Conservation (phyloP, 2,888 invertebrate species). For the Thereva unica region DNA sequence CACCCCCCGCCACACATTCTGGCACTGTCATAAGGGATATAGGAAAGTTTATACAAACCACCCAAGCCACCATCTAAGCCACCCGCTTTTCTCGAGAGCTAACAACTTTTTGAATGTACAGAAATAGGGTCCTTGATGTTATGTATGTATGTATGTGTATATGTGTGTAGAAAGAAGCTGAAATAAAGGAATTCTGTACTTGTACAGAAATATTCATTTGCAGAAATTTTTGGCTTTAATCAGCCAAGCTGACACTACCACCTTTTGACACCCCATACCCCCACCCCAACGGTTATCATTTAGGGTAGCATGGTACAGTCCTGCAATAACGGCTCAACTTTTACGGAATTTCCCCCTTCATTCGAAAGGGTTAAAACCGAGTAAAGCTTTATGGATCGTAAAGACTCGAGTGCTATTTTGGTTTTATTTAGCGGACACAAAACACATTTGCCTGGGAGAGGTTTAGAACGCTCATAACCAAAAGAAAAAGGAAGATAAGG, state of each 20-base stretch:
- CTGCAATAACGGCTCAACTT: slow-evolving; percentile 1
- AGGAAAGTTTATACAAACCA: slow-evolving; percentile 13
- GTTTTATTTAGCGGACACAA: slow-evolving; percentile 42
- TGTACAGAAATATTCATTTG: slow-evolving; percentile 39
- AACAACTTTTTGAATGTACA: slow-evolving; percentile 34
- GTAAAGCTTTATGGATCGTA: slow-evolving; percentile 43
- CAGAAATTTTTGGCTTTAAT: slow-evolving; percentile 40
- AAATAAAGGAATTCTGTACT: slow-evolving; percentile 34
- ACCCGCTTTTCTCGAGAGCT: slow-evolving; percentile 6
- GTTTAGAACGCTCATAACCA: slow-evolving; percentile 11
- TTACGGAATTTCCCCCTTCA: slow-evolving; percentile 7
- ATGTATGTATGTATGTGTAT: background rate
- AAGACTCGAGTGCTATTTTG: slow-evolving; percentile 42
- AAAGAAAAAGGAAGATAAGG: slow-evolving; percentile 28
- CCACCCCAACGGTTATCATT: background rate
- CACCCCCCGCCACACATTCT: background rate
- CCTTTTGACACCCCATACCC: background rate
- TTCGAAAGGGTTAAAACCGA: slow-evolving; percentile 40
- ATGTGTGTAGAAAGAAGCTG: slow-evolving; percentile 2
- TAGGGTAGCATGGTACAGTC: too few relatives aligned
- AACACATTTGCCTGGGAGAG: slow-evolving; percentile 32
- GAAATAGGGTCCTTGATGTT: slow-evolving; percentile 34
- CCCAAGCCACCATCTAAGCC: background rate
- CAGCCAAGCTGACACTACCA: slow-evolving; percentile 32
- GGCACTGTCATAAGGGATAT: background rate